A percentile compares a stretch with the other conserved stretches of the same genome.
Conservation (phyloP, 2,888 invertebrate genomes). For the Agrotis segetum region DNA sequence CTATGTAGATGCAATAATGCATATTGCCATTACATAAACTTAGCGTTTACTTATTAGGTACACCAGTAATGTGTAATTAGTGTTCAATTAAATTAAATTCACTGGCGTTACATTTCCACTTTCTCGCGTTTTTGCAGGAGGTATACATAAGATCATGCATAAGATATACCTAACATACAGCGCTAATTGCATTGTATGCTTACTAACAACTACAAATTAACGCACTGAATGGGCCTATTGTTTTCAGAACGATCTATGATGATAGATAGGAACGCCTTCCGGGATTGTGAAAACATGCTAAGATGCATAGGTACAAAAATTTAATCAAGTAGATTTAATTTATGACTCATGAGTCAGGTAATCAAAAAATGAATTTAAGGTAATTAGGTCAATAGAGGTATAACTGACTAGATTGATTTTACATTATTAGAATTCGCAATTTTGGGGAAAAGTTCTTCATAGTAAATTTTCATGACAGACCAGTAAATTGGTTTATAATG, state of each 20-base stretch:
- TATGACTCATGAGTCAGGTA: not conserved
- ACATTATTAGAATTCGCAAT: not conserved
- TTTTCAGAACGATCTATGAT: conserved; percentile 52
- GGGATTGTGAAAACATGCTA: conserved; percentile 47
- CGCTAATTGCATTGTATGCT: conserved; percentile 52
- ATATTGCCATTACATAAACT: not conserved
- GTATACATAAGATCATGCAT: conserved; percentile 20
- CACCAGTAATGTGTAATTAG: not conserved
- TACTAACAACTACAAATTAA: conserved; percentile 37
- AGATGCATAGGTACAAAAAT: conserved; percentile 11
- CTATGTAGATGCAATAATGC: conserved; percentile 37
- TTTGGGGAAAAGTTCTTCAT: not conserved
- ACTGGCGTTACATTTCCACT: conserved; percentile 20
- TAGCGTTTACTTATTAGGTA: not conserved
- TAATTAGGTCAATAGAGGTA: not conserved
- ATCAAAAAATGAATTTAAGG: not conserved
- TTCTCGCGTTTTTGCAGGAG: conserved; percentile 31
- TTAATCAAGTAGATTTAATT: conserved; percentile 6
- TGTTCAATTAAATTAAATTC: conserved; percentile 9
- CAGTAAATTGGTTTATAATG: not conserved
- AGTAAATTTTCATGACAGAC: not conserved
- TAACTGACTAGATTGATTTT: not conserved
- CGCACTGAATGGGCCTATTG: conserved; percentile 53
- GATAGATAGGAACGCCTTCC: conserved; percentile 31
- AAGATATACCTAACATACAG: conserved; percentile 27